Conservation (phyloP, 1,140 invertebrate genomes). For the Acromyrmex heyeri region DNA sequence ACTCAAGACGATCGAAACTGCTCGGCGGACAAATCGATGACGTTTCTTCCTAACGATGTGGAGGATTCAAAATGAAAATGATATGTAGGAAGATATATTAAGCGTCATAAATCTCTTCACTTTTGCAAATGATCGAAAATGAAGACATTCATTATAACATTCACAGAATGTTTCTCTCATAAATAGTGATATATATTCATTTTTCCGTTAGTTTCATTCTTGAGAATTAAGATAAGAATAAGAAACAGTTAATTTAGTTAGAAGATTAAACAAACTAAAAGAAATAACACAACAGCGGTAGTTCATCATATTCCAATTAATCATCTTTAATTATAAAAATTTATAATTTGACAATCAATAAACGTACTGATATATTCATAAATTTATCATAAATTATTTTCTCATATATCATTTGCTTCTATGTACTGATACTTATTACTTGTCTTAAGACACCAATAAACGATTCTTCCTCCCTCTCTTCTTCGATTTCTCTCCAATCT, state of each 20-base stretch:
- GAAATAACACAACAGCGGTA: background rate
- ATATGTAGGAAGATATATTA: background rate
- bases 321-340: background rate
- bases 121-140: background rate
- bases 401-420: background rate
- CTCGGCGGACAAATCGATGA: background rate
- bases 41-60: background rate
- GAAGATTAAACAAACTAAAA: background rate
- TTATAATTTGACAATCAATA: constrained; percentile 5
- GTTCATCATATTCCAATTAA: background rate
- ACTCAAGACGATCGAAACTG: constrained; percentile 1
- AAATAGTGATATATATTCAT: background rate
- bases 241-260: background rate
- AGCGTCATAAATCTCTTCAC: background rate
- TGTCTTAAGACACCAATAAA: constrained; percentile 28
- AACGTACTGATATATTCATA: background rate
- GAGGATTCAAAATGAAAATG: constrained; percentile 7
- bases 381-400: constrained; percentile 27
- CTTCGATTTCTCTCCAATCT: background rate
- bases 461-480: background rate
- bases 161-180: background rate
- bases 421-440: constrained; percentile 9
- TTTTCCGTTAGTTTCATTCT: background rate
- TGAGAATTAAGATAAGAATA: background rate
- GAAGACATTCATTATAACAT: background rate